Conservation (phyloP, 2,113 vertebrate genomes). For the Ovis aries region DNA sequence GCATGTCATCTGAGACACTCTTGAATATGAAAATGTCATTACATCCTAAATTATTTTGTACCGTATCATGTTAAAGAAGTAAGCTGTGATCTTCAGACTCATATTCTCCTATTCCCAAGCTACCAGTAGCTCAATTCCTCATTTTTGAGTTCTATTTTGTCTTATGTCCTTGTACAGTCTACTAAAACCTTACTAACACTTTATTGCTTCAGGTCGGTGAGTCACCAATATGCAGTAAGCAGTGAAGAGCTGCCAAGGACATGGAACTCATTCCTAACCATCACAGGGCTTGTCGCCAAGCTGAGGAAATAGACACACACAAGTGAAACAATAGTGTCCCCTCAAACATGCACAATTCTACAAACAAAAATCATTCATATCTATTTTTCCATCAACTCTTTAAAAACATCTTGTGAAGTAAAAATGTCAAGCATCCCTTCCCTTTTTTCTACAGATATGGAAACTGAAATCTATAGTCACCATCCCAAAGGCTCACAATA, state of each 20-base stretch:
- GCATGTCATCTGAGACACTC: background rate
- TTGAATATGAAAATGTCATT: conserved; percentile 42
- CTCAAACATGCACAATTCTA: background rate
- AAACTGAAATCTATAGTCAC: background rate
- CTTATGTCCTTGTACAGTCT: background rate
- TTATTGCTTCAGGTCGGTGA: background rate
- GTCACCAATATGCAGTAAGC: background rate
- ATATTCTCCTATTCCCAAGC: background rate
- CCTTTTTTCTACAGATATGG: background rate
- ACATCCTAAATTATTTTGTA: background rate
- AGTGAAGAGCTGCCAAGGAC: background rate
- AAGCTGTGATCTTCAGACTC: conserved; percentile 20
- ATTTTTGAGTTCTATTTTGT: background rate
- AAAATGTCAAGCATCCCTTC: background rate
- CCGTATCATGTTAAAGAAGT: background rate
- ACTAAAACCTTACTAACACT: background rate
- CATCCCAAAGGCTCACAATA: background rate
- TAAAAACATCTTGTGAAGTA: background rate
- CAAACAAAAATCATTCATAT: background rate
- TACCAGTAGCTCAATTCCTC: background rate
- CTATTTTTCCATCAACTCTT: background rate
- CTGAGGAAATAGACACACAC: background rate
- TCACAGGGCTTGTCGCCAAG: background rate
- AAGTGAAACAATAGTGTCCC: background rate
- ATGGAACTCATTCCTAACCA: background rate